These are phyloP conservation scores for Leptinotarsa tumamoca DNA, from an alignment of 2,888 invertebrate species.

Conservation along the genomic window DNA sequence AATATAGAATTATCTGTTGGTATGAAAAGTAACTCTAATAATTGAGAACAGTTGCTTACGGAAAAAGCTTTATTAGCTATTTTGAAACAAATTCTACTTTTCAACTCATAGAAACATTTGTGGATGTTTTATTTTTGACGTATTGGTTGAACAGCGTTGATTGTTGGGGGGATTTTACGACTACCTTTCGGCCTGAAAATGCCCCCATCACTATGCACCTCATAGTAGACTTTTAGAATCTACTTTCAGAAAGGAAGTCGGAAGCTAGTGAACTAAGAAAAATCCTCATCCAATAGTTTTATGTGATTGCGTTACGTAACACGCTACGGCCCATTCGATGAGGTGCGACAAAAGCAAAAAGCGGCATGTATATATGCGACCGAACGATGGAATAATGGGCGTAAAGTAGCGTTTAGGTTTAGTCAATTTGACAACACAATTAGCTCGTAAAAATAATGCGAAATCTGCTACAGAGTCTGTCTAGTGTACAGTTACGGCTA, in stretches of 20 bases:
- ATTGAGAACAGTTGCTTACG: no score
- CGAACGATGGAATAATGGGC: slow-evolving; percentile 53
- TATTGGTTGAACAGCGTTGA: no score
- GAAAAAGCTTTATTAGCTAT: no score
- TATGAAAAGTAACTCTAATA: no score
- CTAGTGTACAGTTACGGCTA: slow-evolving; percentile 65
- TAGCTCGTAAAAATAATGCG: slow-evolving; percentile 64
- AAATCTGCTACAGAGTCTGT: slow-evolving; percentile 64
- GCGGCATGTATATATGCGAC: slow-evolving; percentile 41
- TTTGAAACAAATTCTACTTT: no score
- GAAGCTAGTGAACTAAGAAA: not conserved
- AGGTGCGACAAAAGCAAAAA: slow-evolving; percentile 36
- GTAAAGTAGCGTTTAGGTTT: slow-evolving; percentile 57
- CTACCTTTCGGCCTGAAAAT: no score
- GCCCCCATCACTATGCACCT: no score
- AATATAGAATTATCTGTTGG: no score
- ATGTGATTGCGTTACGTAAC: slow-evolving; percentile 10
- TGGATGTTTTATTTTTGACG: no score
- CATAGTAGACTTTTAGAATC: not conserved
- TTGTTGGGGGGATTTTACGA: no score
- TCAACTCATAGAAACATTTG: no score
- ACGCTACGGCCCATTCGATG: slow-evolving; percentile 23
- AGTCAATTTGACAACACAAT: slow-evolving; percentile 65
- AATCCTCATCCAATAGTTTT: slow-evolving; percentile 7
- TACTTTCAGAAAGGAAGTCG: not conserved